Evolutionary conservation across 1,140 invertebrate species (phyloP), one percentile per base, ranked within the genome.

Genomic region (Pinna nobilis): DNA sequence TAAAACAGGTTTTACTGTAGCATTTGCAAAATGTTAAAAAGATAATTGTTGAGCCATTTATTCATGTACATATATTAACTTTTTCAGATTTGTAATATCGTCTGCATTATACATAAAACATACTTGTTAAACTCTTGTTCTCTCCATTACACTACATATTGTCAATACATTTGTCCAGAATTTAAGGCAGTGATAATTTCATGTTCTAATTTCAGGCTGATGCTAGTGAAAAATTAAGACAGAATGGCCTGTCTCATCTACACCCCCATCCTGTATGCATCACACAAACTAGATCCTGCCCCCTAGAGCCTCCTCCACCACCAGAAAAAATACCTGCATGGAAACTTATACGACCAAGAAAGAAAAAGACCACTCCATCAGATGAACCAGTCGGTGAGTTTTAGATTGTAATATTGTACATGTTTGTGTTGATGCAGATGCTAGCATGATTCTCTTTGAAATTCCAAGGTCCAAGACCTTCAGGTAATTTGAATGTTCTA

Each of bases 311-410:
- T 20, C 88, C 87, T 41, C 84, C 86, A 18, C 83, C 85, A 51
- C 83, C 84, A 9, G 84, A 88, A 68, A 75, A 81, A 41, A 83
- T 89, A 20, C 88, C 88, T 2, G 80, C 85, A 13, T 90, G 89
- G 89, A 89, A 90, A 80, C 78, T 86, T 7, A 89, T 90, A 30
- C 68, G 89, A 53, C 89, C 88, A 18, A 79, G 76, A n/a, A 87
- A 85, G 53, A 88, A 88, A 73, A 86, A 86, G 51, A 59, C 63
- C 13, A 80, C 81, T 37, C 86, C 87, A 4, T 82, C 81, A 15
- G 87, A 86, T 79, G 88, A 89, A 77, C 88, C 88, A 47, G 88
- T 89, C 68, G 74, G 81, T 78, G 64, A n/a, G 25, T 50, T 23
- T 20, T 33, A 18, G 15, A 23, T 44, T 44, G 15, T 15, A 25